Evolutionary conservation across 2,113 vertebrate genomes (phyloP), one percentile per base, ranked within the genome.

Genomic region (Oncorhynchus nerka): DNA sequence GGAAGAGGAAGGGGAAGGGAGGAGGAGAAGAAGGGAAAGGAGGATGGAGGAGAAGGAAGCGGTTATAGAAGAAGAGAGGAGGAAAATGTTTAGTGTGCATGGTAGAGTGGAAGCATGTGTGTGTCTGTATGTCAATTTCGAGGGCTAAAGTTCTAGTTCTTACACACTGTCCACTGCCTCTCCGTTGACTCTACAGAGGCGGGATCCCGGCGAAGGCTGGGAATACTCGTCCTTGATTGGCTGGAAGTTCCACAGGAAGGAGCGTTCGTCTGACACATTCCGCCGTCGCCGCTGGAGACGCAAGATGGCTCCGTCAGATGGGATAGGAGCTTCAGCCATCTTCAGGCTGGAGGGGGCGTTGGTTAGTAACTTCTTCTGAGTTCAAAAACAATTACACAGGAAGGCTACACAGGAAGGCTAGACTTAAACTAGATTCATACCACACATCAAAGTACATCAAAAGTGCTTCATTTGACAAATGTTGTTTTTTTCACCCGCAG

Each of bases 161-260:
- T 16, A n/a, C 24, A 22, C 16, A 26, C 67, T 75, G 3, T 19
- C 45, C 34, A 71, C 1, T 70, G 74, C 12, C 51, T 16, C 4
- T 75, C 68, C 24, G 55, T 84, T 16, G 67, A 30, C 48, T 71
- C 57, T 22, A 32, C 70, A 94, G 92, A 91, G 75, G 76, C 79
- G 76, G 80, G 83, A 92, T n/a, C 68, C 88, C 2, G 95, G 95
- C 67, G 97, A 98, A 81, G 97, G 97, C 71, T 99, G 98, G 98
- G 98, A 99, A 90, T 98, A 97, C 5, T 95, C 97, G 22, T 97
- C 97, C 22, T 88, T 99, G 88, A 96, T 99, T 92, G 98, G 97
- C 75, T 98, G 97, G 96, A 99, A 98, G 71, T 99, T 99, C 88
- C 98, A 99, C 92, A 94, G 95, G 86, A 96, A 95, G 75, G 93